These are phyloP conservation scores for Lysandra coridon DNA, from an alignment of 2,888 invertebrate genomes.

Conservation along the genomic window DNA sequence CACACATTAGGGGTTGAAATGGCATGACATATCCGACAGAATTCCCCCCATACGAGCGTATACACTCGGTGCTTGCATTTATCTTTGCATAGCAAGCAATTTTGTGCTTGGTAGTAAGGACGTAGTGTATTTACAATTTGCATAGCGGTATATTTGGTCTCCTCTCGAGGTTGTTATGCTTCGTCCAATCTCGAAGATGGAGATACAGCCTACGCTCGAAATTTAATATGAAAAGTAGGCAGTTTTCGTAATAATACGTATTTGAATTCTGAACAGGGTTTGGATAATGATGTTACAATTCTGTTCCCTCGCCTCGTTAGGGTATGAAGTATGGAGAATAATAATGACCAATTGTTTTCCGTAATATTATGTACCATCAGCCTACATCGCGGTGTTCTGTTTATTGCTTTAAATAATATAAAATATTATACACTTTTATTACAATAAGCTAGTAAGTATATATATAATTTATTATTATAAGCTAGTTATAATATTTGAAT, in stretches of 20 bases:
- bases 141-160: slow-evolving; percentile 45
- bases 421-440: too few relatives aligned
- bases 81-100: slow-evolving; percentile 47
- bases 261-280: slow-evolving; percentile 42
- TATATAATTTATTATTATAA: too few relatives aligned
- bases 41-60: slow-evolving; percentile 40
- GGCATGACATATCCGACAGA: slow-evolving; percentile 24
- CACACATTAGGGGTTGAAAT: background rate
- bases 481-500: too few relatives aligned
- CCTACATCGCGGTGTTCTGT: background rate
- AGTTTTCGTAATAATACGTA: slow-evolving; percentile 41
- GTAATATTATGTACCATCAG: background rate
- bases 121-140: slow-evolving; percentile 45
- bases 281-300: slow-evolving; percentile 38
- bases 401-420: background rate
- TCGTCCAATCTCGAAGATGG: slow-evolving; percentile 43
- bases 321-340: slow-evolving; percentile 37
- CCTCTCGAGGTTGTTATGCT: slow-evolving; percentile 44
- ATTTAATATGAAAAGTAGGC: slow-evolving; percentile 41
- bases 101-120: slow-evolving; percentile 43
- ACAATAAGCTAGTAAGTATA: too few relatives aligned
- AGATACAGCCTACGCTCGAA: slow-evolving; percentile 43
- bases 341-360: slow-evolving; percentile 4
- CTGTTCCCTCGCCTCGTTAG: slow-evolving; percentile 6
- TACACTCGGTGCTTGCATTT: slow-evolving; percentile 42